Percentiles rank a stretch among this genome's conserved stretches.
These are phyloP conservation scores for Clarias laeviceps DNA, from an alignment of 2,797 vertebrate species.

Conservation along the genomic window DNA sequence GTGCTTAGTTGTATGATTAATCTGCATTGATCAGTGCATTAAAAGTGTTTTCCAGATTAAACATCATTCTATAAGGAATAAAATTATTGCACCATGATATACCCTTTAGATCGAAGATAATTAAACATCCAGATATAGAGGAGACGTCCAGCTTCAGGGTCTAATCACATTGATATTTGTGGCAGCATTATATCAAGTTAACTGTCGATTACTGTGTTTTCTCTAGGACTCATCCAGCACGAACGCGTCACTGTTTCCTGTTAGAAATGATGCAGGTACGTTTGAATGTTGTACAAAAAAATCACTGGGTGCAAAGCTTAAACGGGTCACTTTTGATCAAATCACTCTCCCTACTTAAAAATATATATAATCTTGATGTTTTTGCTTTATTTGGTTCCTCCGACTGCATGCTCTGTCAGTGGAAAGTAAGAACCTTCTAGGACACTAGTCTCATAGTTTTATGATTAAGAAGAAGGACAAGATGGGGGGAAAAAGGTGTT, in stretches of 20 bases:
- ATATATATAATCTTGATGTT: neutral
- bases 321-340: neutral
- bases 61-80: neutral
- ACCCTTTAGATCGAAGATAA: neutral
- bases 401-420: neutral
- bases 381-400: neutral
- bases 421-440: neutral
- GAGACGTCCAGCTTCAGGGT: neutral
- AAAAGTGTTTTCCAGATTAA: neutral
- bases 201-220: neutral
- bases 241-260: constrained; percentile 22
- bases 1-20: neutral
- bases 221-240: constrained; percentile 23
- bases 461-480: neutral
- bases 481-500: neutral
- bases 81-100: neutral
- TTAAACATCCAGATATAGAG: neutral
- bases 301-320: neutral
- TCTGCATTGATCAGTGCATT: neutral
- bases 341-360: neutral
- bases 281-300: neutral
- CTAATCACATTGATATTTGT: neutral
- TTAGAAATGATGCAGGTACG: constrained; percentile 45
- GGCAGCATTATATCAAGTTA: neutral
- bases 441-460: constrained; percentile 3